Conservation (phyloP, 1,140 invertebrate genomes). For the Microplitis mediator region DNA sequence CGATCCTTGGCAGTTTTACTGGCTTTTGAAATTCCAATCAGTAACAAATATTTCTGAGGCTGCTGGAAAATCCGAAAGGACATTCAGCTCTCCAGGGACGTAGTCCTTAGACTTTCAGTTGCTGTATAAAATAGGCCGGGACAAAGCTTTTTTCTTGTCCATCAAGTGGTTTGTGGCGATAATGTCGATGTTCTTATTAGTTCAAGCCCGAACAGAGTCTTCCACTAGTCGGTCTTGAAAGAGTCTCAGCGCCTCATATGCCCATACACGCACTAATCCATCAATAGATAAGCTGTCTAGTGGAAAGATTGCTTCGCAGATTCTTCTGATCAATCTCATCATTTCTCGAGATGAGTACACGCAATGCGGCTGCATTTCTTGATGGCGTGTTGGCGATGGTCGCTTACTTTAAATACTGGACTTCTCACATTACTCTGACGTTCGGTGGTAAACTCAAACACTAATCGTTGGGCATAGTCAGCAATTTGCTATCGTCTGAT, state of each 20-base stretch:
- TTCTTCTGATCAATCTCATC: slow-evolving; percentile 98
- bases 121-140: slow-evolving; percentile 93
- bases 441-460: slow-evolving; percentile 96
- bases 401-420: slow-evolving; percentile 98
- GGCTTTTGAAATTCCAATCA: slow-evolving; percentile 97
- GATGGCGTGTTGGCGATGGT: slow-evolving; percentile 97
- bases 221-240: no score
- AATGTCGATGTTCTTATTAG: slow-evolving; percentile 95
- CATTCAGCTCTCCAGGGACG: slow-evolving; percentile 97
- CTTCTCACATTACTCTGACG: slow-evolving; percentile 99
- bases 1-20: slow-evolving; percentile 99
- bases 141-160: slow-evolving; percentile 83
- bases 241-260: slow-evolving; percentile 96
- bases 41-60: slow-evolving; percentile 94
- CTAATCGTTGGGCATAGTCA: slow-evolving; percentile 98
- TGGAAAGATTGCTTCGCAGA: slow-evolving; percentile 97
- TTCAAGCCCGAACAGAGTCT: slow-evolving; percentile 94
- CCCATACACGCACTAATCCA: slow-evolving; percentile 96
- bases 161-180: slow-evolving; percentile 97
- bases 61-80: slow-evolving; percentile 98
- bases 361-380: slow-evolving; percentile 99
- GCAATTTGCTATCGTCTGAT: slow-evolving; percentile 96
- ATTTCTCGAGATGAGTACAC: slow-evolving; percentile 99
- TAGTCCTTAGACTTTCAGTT: slow-evolving; percentile 99
- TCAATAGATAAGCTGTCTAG: slow-evolving; percentile 90